Evolutionary conservation across 1,140 invertebrate genomes (phyloP), one percentile per base, ranked within the genome.

Genomic region (Drosophila tristis): DNA sequence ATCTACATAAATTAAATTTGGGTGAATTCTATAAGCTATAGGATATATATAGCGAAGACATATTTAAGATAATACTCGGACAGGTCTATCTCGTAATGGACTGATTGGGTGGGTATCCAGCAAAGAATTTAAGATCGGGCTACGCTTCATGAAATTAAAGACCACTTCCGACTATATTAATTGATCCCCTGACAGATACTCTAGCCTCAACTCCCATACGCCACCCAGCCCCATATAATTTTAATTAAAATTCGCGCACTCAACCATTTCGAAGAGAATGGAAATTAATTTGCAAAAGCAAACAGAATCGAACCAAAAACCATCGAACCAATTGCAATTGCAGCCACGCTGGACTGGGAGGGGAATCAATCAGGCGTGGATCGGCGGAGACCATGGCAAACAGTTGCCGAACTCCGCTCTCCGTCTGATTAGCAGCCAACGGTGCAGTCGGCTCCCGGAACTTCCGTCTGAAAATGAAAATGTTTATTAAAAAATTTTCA

Each of bases 401-500:
- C 49, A 70, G 42, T 50, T 48, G 58, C 23, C 60, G 45, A 31
- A 45, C 48, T 57, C 62, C 57, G 57, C 54, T 60, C 48, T 48
- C 31, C 54, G 82, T 85, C 84, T 80, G 80, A 85, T 81, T 81
- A 87, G 82, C 53, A 6, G 4, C 4, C 35, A 39, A 39, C 35
- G 11, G 35, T 39, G 11, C 35, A 39, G 11, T 67, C 51, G 72
- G 55, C 42, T 49, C 47, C 56, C 56, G 57, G 67, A 87, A 87
- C 82, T 82, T 84, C 84, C 80, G 84, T 59, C 64, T 49, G 76
- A 80, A 84, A 84, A 89, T 89, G 76, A 77, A 79, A 89, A 89
- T 84, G 80, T 89, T 89, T 89, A 89, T 89, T 89, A 78, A 89
- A 89, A 79, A 89, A 74, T 89, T 77, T 89, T 80, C 80, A 89